A percentile compares a stretch with the other conserved stretches of the same genome.
Conservation (phyloP, 2,113 vertebrate species). For the Ctenodactylus gundi region DNA sequence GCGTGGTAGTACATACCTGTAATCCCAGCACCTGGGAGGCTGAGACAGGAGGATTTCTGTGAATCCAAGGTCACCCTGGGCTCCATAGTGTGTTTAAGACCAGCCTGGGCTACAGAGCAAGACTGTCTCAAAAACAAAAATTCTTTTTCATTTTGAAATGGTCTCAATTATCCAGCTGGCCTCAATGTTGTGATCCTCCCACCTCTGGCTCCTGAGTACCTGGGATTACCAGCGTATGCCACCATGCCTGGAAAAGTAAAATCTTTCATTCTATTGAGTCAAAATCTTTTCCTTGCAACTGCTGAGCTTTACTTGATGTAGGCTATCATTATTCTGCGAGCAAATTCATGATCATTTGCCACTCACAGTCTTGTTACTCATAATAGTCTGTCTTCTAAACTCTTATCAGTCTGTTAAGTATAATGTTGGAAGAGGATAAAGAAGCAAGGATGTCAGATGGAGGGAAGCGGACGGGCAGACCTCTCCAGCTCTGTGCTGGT, state of each 20-base stretch:
- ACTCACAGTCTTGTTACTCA: background rate
- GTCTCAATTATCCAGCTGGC: background rate
- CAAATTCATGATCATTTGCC: background rate
- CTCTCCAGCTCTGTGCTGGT: conserved; percentile 87
- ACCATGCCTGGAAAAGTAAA: background rate
- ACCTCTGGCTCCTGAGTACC: background rate
- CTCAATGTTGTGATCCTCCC: background rate
- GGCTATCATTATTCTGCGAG: background rate
- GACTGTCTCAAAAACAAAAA: no score
- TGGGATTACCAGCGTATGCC: background rate
- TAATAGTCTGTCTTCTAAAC: background rate
- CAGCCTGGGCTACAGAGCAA: no score
- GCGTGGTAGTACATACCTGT: no score
- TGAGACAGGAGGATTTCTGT: no score
- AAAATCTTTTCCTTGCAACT: background rate
- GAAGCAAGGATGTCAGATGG: background rate
- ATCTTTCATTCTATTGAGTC: background rate
- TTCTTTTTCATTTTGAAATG: background rate
- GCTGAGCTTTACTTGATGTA: background rate
- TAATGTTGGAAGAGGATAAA: background rate
- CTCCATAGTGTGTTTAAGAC: no score
- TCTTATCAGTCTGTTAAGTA: background rate
- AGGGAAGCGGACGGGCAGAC: conserved; percentile 68
- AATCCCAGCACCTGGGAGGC: no score
- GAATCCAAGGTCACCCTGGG: no score